Conservation (phyloP, 1,140 invertebrate genomes). For the Saccostrea glomerata region DNA sequence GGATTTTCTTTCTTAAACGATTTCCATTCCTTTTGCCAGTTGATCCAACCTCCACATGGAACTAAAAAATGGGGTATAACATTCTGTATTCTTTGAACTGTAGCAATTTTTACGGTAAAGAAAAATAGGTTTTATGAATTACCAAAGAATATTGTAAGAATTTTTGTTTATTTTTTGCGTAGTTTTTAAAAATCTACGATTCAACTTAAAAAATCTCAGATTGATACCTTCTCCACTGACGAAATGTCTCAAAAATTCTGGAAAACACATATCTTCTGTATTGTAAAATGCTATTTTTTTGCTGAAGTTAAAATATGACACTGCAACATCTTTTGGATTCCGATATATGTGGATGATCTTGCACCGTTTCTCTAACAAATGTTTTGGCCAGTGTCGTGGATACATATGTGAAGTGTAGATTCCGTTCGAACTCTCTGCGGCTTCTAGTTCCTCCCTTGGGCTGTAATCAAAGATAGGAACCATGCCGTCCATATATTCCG, state of each 20-base stretch:
- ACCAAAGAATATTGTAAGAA: too few relatives aligned
- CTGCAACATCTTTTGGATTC: constrained; percentile 33
- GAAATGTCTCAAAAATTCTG: neutral
- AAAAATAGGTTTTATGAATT: too few relatives aligned
- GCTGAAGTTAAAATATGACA: constrained; percentile 4
- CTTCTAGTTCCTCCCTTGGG: neutral
- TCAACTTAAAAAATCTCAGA: neutral
- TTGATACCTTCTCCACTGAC: neutral
- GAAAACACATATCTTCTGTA: neutral
- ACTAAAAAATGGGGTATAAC: too few relatives aligned
- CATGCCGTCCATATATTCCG: neutral
- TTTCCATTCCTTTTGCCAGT: neutral
- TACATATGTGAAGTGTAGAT: neutral
- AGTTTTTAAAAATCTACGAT: too few relatives aligned
- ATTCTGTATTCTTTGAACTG: too few relatives aligned
- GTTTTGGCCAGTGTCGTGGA: neutral
- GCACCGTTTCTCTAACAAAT: neutral
- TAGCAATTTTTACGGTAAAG: too few relatives aligned
- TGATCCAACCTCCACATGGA: neutral
- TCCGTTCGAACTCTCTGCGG: neutral
- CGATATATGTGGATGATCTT: constrained; percentile 5
- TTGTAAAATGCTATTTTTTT: neutral
- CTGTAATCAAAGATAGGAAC: neutral
- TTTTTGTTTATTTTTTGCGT: too few relatives aligned
- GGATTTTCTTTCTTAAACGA: neutral